Percentiles rank a stretch among this genome's conserved stretches.
These are phyloP conservation scores for Scaptomyza montana DNA, from an alignment of 1,140 invertebrate genomes.

Conservation along the genomic window DNA sequence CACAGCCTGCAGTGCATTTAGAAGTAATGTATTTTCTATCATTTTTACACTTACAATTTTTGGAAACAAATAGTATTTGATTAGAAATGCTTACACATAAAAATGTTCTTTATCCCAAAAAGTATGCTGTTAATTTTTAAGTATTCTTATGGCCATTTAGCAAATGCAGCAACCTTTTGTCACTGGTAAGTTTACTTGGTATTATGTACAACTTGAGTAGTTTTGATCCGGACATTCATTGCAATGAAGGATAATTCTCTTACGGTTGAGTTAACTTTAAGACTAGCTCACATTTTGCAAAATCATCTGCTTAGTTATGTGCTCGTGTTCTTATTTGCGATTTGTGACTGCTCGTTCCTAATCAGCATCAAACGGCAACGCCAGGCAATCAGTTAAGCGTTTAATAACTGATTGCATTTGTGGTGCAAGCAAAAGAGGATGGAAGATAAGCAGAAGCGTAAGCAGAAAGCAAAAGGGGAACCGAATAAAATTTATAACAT, in stretches of 20 bases:
- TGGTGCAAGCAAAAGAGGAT: constrained; percentile 18
- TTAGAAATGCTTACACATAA: neutral
- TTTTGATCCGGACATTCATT: too few relatives aligned
- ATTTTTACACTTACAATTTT: constrained; percentile 56
- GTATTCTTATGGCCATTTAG: too few relatives aligned
- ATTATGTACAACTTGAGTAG: too few relatives aligned
- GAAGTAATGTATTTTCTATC: constrained; percentile 30
- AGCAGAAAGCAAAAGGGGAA: constrained; percentile 12
- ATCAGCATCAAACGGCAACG: constrained; percentile 33
- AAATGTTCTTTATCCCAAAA: too few relatives aligned
- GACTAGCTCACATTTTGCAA: too few relatives aligned
- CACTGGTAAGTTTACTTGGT: too few relatives aligned
- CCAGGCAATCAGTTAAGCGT: constrained; percentile 54
- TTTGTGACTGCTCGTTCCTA: constrained; percentile 26
- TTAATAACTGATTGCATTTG: constrained; percentile 66
- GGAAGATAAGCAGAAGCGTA: constrained; percentile 18
- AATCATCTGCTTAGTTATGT: too few relatives aligned
- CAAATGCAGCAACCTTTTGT: too few relatives aligned
- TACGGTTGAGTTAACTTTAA: too few relatives aligned
- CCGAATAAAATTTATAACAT: constrained; percentile 79
- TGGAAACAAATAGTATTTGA: constrained; percentile 7
- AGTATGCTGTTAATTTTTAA: too few relatives aligned
- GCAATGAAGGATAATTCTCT: too few relatives aligned
- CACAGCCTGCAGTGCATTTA: constrained; percentile 41
- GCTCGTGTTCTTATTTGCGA: neutral